Evolutionary conservation across 64 coral and sea anemone species (phyloP), one percentile per base, ranked within the genome.

Genomic region (Astreopora myriophthalma): DNA sequence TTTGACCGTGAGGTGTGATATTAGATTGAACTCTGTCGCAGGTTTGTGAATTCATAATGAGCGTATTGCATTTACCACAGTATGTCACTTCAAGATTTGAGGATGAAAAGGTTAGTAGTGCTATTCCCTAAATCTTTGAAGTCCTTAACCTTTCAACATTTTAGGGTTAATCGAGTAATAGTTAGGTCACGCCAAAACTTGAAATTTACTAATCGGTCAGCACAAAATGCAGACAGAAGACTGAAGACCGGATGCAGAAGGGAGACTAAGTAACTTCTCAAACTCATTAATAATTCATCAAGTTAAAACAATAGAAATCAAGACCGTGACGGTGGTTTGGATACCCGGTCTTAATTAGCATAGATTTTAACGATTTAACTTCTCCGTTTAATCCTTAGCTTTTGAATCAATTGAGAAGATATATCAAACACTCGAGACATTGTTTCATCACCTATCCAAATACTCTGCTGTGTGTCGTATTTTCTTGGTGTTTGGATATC

Each of bases 71-170:
- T 39, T 88, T 88, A 88, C 68, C 85, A 44, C 68, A 88, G 85
- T 88, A 88, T 51, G 68, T 88, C 29, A 69, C 85, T 25, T 88
- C 85, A 74, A 71, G 77, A 80, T 57, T 80, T 80, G 49, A 80
- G 25, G 17, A 48, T 80, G 77, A 57, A 80, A 57, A 80, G 48
- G 77, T 80, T 51, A 80, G 77, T 57, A 46, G 85, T 29, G 37
- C 32, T 34, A 85, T 48, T 74, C 42, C 68, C 46, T 74, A 57
- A 88, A 71, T 74, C 85, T 88, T 85, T 14, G 11, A 88, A n/a
- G n/a, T n/a, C n/a, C n/a, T n/a, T n/a, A n/a, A n/a, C n/a, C n/a
- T n/a, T n/a, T 32, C 22, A 32, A 88, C 19, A 80, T 27, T 26
- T 25, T 12, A 16, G 27, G 25, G 20, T 6, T 26, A 55, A 13